Evolutionary conservation across 2,888 invertebrate genomes (phyloP).

Genomic region (Aporophyla nigra): DNA sequence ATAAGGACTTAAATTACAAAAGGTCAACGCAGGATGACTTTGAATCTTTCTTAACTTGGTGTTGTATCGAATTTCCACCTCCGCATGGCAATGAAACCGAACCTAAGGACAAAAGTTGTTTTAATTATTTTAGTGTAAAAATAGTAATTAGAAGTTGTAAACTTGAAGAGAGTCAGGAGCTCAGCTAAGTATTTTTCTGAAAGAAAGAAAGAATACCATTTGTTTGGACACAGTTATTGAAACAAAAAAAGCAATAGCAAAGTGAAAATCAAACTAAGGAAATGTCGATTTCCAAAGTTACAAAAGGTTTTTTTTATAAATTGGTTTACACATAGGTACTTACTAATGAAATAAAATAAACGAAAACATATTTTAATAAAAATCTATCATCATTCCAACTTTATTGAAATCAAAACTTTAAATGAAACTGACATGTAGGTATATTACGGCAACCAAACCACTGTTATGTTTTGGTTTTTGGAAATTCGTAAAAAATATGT

Average conservation of each 20-base stretch:
- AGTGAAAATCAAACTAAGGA: too few species aligned
- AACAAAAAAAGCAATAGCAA: too few species aligned
- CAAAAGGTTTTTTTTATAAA: background rate
- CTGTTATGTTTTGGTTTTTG: too few species aligned
- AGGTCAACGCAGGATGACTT: constrained; percentile 30
- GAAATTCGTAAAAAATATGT: too few species aligned
- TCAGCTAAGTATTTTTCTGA: background rate
- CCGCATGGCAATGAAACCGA: constrained; percentile 23
- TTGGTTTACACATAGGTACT: background rate
- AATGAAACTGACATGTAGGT: too few species aligned
- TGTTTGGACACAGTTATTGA: too few species aligned
- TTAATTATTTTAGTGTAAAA: background rate
- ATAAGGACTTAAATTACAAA: constrained; percentile 17
- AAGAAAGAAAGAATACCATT: too few species aligned
- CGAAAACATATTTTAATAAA: too few species aligned
- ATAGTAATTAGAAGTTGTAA: background rate
- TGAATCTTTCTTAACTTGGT: constrained; percentile 20
- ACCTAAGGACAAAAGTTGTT: constrained; percentile 10
- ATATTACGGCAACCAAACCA: too few species aligned
- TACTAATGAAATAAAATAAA: too few species aligned
- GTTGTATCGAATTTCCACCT: constrained; percentile 30
- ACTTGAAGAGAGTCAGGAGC: background rate
- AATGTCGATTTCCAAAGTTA: background rate
- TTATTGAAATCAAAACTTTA: too few species aligned
- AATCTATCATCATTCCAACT: too few species aligned